Evolutionary conservation across 2,113 vertebrate genomes (phyloP).

Genomic region (Prunella fulvescens): DNA sequence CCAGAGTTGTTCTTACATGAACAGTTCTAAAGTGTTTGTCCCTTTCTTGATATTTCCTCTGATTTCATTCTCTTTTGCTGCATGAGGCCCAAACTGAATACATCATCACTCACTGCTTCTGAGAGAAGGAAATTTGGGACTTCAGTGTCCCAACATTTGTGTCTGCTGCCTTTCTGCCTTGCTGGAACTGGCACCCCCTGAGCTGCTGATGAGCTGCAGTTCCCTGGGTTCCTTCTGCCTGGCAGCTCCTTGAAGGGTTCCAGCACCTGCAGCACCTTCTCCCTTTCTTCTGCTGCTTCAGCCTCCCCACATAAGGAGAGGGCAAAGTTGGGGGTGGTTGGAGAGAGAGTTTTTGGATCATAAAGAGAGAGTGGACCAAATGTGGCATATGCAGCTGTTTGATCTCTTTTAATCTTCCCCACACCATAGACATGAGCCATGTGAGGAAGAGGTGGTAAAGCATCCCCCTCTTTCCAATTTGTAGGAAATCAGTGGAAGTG

Average conservation of each 20-base stretch:
- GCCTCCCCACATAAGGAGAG: background rate
- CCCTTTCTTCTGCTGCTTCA: background rate
- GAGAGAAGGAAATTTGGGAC: background rate
- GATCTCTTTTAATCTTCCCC: background rate
- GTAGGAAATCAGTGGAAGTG: background rate
- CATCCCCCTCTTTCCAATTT: background rate
- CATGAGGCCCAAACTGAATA: background rate
- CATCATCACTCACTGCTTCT: background rate
- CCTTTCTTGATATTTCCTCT: background rate
- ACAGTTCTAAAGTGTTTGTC: background rate
- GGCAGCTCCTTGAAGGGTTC: background rate
- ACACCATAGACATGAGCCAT: accelerated
- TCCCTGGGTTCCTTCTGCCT: background rate
- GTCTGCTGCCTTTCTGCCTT: background rate
- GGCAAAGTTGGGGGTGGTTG: accelerated
- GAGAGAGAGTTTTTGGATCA: background rate
- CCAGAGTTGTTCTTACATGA: background rate
- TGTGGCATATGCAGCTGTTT: background rate
- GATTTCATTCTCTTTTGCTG: background rate
- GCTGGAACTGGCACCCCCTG: background rate
- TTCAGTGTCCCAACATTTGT: accelerated
- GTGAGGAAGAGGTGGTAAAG: background rate
- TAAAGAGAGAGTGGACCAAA: background rate
- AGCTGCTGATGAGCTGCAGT: background rate
- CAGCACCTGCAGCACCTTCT: too few relatives aligned